A percentile compares a stretch with the other conserved stretches of the same genome.
Conservation (phyloP, 2,113 vertebrate genomes). For the Oncorhynchus kisutch region DNA sequence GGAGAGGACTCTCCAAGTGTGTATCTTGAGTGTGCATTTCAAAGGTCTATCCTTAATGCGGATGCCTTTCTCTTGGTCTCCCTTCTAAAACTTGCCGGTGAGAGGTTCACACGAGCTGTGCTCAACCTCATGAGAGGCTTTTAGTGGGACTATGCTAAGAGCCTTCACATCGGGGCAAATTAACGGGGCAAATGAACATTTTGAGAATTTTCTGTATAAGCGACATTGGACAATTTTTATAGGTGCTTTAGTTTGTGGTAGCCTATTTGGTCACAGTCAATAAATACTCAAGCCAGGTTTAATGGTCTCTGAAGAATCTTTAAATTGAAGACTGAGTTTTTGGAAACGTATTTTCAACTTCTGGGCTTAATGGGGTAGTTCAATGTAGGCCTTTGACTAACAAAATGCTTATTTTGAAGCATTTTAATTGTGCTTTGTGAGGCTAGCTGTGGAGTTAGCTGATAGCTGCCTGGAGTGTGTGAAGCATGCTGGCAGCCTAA, state of each 20-base stretch:
- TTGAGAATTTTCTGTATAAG: conserved; percentile 51
- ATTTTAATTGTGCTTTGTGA: conserved; percentile 40
- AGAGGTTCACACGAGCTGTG: conserved; percentile 23
- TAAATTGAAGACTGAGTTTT: conserved; percentile 61
- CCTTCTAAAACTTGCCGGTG: background rate
- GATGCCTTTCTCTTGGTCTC: conserved; percentile 8
- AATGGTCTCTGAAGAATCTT: conserved; percentile 64
- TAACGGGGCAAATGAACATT: conserved; percentile 45
- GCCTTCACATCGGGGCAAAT: conserved; percentile 42
- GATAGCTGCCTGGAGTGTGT: conserved; percentile 39
- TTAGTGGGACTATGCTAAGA: background rate
- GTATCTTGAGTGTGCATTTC: background rate
- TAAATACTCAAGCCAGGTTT: conserved; percentile 63
- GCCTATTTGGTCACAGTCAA: conserved; percentile 65
- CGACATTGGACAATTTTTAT: conserved; percentile 54
- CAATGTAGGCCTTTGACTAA: conserved; percentile 7
- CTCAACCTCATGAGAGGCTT: background rate
- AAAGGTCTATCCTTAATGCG: too few species aligned
- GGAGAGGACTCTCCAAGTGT: background rate
- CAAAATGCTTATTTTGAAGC: too few species aligned
- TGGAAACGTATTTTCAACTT: conserved; percentile 47
- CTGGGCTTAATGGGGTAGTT: conserved; percentile 38
- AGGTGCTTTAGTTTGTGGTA: conserved; percentile 51
- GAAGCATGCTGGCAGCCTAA: conserved; percentile 45
- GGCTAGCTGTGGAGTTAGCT: conserved; percentile 38